Evolutionary conservation across 2,797 vertebrate genomes (phyloP).

Genomic region (Catamblyrhynchus diadema): DNA sequence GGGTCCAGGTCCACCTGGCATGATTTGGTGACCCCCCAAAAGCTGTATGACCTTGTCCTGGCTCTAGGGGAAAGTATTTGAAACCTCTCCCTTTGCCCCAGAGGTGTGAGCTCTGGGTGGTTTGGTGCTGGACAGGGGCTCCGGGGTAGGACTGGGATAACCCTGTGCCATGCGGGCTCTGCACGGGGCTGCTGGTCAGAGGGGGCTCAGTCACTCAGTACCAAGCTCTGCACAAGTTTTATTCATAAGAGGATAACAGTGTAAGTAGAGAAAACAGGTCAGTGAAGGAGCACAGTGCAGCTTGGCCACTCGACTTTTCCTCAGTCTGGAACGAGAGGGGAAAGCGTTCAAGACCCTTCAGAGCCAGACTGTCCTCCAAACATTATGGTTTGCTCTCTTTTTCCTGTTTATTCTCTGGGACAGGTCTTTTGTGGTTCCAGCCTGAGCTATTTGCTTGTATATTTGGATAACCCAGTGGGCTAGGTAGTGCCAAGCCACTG

Average conservation of each 20-base stretch:
- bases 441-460: background rate
- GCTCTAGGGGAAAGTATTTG: background rate
- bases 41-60: background rate
- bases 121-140: background rate
- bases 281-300: background rate
- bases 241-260: background rate
- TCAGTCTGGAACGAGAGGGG: background rate
- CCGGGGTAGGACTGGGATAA: background rate
- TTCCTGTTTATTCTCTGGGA: background rate
- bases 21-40: background rate
- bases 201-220: background rate
- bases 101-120: background rate
- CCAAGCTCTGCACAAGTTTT: background rate
- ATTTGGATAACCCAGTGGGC: background rate
- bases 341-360: background rate
- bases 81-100: background rate
- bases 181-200: rapidly evolving
- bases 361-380: background rate
- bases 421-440: background rate
- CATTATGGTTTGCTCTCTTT: background rate
- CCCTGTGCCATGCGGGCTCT: background rate
- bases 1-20: background rate
- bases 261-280: background rate
- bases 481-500: background rate
- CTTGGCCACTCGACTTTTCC: rapidly evolving